Conservation (phyloP, 1,140 invertebrate species). For the Drosophila pachea region DNA sequence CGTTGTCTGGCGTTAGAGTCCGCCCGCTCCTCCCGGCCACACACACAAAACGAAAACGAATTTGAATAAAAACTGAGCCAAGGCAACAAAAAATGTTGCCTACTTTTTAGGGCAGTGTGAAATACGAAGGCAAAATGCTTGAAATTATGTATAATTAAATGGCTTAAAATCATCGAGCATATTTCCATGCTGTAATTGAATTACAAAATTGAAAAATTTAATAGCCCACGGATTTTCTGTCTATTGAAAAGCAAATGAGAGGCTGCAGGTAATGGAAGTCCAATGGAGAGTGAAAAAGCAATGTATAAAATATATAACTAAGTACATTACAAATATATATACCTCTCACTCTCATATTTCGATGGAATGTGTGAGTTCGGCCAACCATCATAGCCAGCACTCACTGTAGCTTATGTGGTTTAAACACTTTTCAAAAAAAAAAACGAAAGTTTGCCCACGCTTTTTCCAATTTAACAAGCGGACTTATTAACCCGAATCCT, state of each 20-base stretch:
- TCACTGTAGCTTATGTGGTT: too few relatives aligned
- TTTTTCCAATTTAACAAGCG: too few relatives aligned
- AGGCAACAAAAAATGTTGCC: constrained; percentile 8
- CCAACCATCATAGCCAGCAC: too few relatives aligned
- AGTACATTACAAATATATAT: too few relatives aligned
- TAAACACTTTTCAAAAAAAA: too few relatives aligned
- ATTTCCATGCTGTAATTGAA: constrained; percentile 42
- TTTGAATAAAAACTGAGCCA: constrained; percentile 39
- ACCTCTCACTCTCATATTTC: too few relatives aligned
- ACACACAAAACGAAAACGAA: constrained; percentile 9
- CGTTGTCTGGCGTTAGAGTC: constrained; percentile 2
- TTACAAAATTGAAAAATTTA: constrained; percentile 41
- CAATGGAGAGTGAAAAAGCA: too few relatives aligned
- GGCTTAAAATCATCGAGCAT: constrained; percentile 40
- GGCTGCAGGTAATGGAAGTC: too few relatives aligned
- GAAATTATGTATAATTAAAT: constrained; percentile 43
- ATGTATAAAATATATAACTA: too few relatives aligned
- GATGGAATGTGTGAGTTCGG: too few relatives aligned
- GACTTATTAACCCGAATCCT: constrained; percentile 2
- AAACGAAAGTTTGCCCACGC: too few relatives aligned
- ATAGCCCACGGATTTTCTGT: neutral
- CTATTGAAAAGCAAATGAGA: too few relatives aligned
- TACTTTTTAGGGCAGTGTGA: constrained; percentile 7
- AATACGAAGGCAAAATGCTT: constrained; percentile 1
- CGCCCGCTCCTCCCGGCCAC: neutral